phyloP scores from a whole-genome alignment of 2,113 vertebrate species.

The Vombatus ursinus region DNA sequence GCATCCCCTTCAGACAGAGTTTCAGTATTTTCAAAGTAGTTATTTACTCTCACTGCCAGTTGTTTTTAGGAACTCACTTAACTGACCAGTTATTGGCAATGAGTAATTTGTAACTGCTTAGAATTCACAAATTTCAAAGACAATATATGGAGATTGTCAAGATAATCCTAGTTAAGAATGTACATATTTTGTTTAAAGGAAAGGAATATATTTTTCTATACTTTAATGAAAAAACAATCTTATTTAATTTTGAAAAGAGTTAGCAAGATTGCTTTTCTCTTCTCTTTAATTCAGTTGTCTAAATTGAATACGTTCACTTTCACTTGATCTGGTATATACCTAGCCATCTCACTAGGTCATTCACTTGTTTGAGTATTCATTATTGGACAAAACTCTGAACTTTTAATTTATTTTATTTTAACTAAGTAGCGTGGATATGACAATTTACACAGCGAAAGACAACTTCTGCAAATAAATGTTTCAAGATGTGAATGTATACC shows the following conservation, averaged over 20 bases:
- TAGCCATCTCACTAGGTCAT: not conserved
- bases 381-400: not conserved
- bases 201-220: not conserved
- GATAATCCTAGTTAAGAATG: slow-evolving; percentile 14
- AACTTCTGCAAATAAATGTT: not conserved
- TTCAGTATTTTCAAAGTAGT: not conserved
- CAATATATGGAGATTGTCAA: slow-evolving; percentile 24
- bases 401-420: not conserved
- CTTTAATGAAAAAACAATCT: slow-evolving; percentile 19
- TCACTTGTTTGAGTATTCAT: not conserved
- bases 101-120: slow-evolving; percentile 21
- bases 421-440: not conserved
- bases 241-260: slow-evolving; percentile 19
- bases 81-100: slow-evolving; percentile 19
- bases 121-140: slow-evolving; percentile 47
- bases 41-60: not conserved
- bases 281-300: not conserved
- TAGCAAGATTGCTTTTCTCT: not conserved
- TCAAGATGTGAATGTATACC: not conserved
- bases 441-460: not conserved
- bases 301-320: too few species aligned
- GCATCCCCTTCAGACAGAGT: not conserved
- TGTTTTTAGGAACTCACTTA: not conserved
- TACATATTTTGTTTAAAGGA: not conserved
- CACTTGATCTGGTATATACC: not conserved